Evolutionary conservation across 2,113 vertebrate species (phyloP).

Genomic region (Istiophorus platypterus): DNA sequence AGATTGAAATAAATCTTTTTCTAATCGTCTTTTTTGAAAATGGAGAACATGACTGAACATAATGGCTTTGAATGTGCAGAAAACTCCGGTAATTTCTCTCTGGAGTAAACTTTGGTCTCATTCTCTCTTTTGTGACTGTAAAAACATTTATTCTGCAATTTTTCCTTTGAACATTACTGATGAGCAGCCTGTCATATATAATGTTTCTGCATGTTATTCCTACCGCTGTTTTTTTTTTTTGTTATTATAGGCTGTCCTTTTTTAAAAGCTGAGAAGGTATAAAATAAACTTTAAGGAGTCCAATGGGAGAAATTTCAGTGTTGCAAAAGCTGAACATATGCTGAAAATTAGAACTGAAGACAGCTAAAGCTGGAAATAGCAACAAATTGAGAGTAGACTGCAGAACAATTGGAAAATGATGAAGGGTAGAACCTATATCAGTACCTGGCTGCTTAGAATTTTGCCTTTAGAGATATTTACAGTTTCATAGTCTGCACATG

Average conservation of each 20-base stretch:
- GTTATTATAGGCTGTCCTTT: constrained; percentile 9
- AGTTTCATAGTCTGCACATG: background rate
- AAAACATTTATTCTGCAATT: constrained; percentile 24
- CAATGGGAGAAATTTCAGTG: background rate
- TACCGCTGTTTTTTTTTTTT: background rate
- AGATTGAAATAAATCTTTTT: constrained; percentile 48
- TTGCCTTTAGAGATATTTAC: too few relatives aligned
- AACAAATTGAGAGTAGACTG: background rate
- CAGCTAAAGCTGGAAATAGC: too few relatives aligned
- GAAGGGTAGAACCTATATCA: background rate
- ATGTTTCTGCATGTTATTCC: background rate
- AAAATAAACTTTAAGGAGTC: constrained; percentile 20
- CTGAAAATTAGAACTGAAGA: background rate
- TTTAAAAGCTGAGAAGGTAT: constrained; percentile 13
- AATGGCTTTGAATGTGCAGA: constrained; percentile 37
- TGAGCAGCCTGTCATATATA: background rate
- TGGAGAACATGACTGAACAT: constrained; percentile 29
- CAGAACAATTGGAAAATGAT: background rate
- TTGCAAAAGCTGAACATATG: background rate
- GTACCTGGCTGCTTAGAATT: too few relatives aligned
- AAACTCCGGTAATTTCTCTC: constrained; percentile 38
- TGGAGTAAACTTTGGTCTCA: constrained; percentile 20
- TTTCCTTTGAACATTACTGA: constrained; percentile 3
- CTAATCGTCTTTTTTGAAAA: constrained; percentile 44
- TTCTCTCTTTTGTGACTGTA: constrained; percentile 34